phyloP scores from a whole-genome alignment of 2,888 invertebrate species.

The Meiosimyza platycephala region DNA sequence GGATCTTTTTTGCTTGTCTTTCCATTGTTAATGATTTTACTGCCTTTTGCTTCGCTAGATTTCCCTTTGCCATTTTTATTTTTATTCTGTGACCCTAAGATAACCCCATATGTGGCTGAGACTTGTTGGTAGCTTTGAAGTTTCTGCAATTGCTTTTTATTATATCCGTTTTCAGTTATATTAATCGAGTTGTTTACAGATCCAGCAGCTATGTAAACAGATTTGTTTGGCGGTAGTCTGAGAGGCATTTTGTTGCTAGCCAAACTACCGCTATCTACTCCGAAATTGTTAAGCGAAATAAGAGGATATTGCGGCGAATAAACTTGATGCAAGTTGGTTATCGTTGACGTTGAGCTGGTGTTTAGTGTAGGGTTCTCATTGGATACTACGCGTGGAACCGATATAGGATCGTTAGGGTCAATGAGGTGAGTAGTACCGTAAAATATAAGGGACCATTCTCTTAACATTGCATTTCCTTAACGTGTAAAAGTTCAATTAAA shows the following conservation, averaged over 20 bases:
- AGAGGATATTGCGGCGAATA: conserved; percentile 65
- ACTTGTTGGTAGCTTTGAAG: conserved; percentile 61
- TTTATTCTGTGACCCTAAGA: conserved; percentile 53
- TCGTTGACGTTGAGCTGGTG: conserved; percentile 54
- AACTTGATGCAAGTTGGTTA: conserved; percentile 62
- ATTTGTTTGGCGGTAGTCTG: conserved; percentile 55
- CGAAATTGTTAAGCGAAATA: conserved; percentile 60
- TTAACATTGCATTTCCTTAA: conserved; percentile 86
- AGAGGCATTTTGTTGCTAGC: conserved; percentile 48
- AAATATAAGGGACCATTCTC: conserved; percentile 93
- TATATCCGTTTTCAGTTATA: conserved; percentile 42
- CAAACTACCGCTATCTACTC: conserved; percentile 42
- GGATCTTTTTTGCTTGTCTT: conserved; percentile 53
- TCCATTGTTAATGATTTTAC: conserved; percentile 43
- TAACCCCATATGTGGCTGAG: conserved; percentile 60
- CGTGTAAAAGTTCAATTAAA: conserved; percentile 1
- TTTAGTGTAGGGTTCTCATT: conserved; percentile 61
- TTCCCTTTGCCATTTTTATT: conserved; percentile 47
- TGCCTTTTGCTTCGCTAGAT: conserved; percentile 45
- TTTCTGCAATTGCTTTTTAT: conserved; percentile 46
- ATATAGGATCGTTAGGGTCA: conserved; percentile 74
- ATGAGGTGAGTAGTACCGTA: conserved; percentile 84
- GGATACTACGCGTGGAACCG: conserved; percentile 60
- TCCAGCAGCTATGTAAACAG: conserved; percentile 50
- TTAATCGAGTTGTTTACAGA: conserved; percentile 37